A percentile compares a stretch with the other conserved stretches of the same genome.
Conservation (phyloP, 2,113 vertebrate species). For the Pseudolaguvia tuberculata region DNA sequence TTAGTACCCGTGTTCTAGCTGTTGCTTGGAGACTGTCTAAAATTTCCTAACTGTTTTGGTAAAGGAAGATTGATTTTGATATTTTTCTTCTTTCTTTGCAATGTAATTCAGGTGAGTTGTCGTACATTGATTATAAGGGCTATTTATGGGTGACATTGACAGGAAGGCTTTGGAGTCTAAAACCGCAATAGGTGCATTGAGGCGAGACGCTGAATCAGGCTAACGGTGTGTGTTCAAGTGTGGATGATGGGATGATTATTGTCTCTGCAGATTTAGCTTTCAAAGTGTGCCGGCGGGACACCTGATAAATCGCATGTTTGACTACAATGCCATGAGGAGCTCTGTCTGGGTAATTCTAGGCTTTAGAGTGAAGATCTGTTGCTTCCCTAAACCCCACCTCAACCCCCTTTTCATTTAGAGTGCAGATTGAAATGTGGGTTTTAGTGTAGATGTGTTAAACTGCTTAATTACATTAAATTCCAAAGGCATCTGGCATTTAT, state of each 20-base stretch:
- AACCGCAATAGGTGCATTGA: slow-evolving; percentile 56
- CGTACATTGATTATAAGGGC: slow-evolving; percentile 73
- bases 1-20: slow-evolving; percentile 60
- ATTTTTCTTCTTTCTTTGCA: slow-evolving; percentile 58
- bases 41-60: slow-evolving; percentile 53
- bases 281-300: slow-evolving; percentile 46
- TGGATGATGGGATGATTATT: slow-evolving; percentile 26
- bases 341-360: not conserved
- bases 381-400: not conserved
- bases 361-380: not conserved
- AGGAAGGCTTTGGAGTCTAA: slow-evolving; percentile 50
- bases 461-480: slow-evolving; percentile 12
- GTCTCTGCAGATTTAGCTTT: slow-evolving; percentile 45
- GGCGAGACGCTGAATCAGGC: slow-evolving; percentile 43
- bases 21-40: slow-evolving; percentile 54
- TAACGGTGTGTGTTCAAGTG: slow-evolving; percentile 34
- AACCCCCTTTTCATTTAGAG: not conserved
- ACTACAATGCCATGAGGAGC: not conserved
- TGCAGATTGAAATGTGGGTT: slow-evolving; percentile 1
- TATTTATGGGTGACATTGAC: slow-evolving; percentile 59
- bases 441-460: not conserved
- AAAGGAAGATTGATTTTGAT: slow-evolving; percentile 1
- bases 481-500: slow-evolving; percentile 12
- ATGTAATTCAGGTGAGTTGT: slow-evolving; percentile 73
- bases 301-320: slow-evolving; percentile 37